phyloP scores from a whole-genome alignment of 2,113 vertebrate species.

The Otis tarda region DNA sequence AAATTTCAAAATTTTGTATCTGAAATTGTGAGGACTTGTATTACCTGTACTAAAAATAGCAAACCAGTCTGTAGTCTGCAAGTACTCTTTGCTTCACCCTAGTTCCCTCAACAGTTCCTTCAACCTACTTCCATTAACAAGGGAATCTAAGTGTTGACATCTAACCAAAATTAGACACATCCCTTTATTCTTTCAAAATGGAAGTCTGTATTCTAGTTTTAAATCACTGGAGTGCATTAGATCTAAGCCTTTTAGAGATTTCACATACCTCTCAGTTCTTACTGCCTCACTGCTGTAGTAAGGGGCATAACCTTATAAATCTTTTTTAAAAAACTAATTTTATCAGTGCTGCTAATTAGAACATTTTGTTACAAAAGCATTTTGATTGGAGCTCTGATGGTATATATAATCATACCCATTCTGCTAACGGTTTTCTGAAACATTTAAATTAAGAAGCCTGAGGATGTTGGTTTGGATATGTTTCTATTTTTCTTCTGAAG shows the following conservation, averaged over 20 bases:
- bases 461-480: not conserved
- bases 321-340: not conserved
- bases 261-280: rapidly evolving
- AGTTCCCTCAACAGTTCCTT: not conserved
- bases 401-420: not conserved
- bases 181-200: not conserved
- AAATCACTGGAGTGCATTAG: not conserved
- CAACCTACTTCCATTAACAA: not conserved
- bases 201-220: not conserved
- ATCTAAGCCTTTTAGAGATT: not conserved
- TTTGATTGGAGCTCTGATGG: not conserved
- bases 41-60: not conserved
- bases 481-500: not conserved
- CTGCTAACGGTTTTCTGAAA: not conserved
- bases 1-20: not conserved
- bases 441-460: not conserved
- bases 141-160: not conserved
- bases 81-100: not conserved
- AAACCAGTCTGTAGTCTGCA: not conserved
- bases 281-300: not conserved
- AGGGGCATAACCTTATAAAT: not conserved
- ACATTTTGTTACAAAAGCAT: not conserved
- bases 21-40: not conserved
- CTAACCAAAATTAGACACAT: not conserved
- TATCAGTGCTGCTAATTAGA: not conserved